Evolutionary conservation across 2,888 invertebrate species (phyloP).

Genomic region (Trichacis sp.): DNA sequence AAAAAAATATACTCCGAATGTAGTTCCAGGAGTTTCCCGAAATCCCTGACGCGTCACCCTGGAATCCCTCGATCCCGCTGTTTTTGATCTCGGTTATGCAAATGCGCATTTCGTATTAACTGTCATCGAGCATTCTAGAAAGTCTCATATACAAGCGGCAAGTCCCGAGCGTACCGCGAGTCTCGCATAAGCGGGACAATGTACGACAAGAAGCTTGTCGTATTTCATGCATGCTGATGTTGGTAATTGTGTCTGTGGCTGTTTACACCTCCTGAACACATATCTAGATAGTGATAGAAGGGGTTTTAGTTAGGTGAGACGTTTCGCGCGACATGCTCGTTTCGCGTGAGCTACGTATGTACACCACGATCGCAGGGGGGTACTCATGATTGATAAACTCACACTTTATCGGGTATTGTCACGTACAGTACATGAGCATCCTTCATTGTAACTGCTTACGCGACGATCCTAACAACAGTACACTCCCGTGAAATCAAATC

Average conservation of each 20-base stretch:
- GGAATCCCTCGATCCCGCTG: too few species aligned
- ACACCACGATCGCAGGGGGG: not conserved
- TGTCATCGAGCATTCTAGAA: not conserved
- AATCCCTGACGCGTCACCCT: too few species aligned
- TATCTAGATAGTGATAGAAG: slow-evolving; percentile 8
- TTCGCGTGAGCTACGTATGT: slow-evolving; percentile 5
- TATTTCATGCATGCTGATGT: slow-evolving; percentile 9
- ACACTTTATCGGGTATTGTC: slow-evolving; percentile 10
- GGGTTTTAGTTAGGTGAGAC: slow-evolving; percentile 11
- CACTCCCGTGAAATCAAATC: not conserved
- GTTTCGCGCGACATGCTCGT: slow-evolving; percentile 13
- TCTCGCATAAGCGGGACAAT: not conserved
- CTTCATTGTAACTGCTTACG: not conserved
- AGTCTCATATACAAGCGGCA: not conserved
- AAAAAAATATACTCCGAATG: too few species aligned
- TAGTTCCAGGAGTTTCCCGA: too few species aligned
- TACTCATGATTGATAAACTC: slow-evolving; percentile 14
- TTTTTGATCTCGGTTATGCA: not conserved
- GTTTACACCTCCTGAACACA: slow-evolving; percentile 18
- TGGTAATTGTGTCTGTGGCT: slow-evolving; percentile 13
- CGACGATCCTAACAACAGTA: not conserved
- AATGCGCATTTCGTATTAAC: not conserved
- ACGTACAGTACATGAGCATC: slow-evolving; percentile 4
- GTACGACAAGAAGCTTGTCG: slow-evolving; percentile 1
- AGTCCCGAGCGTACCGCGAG: not conserved